These are phyloP conservation scores for Lampropteryx suffumata DNA, from an alignment of 2,888 invertebrate species.

Conservation along the genomic window DNA sequence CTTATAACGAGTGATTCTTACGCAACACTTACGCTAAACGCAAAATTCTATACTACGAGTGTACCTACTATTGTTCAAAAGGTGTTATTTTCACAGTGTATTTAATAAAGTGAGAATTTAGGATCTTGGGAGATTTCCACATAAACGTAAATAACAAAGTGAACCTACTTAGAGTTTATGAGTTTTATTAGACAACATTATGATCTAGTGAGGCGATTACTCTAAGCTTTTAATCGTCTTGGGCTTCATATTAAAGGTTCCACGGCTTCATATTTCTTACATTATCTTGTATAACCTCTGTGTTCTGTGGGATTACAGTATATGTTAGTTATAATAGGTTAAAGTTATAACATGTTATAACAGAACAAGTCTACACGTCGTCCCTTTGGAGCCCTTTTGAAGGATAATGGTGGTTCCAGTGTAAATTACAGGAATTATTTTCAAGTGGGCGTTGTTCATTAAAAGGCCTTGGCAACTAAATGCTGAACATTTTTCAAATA, in stretches of 20 bases:
- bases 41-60: too few species aligned
- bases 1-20: too few species aligned
- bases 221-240: conserved; percentile 41
- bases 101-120: conserved; percentile 1
- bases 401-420: conserved; percentile 40
- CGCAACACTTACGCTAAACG: too few species aligned
- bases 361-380: conserved; percentile 35
- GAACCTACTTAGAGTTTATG: conserved; percentile 30
- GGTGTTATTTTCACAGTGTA: too few species aligned
- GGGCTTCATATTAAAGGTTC: conserved; percentile 41
- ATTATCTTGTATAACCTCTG: conserved; percentile 36
- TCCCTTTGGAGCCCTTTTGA: conserved; percentile 37
- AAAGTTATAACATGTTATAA: conserved; percentile 40
- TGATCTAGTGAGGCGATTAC: conserved; percentile 40
- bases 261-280: conserved; percentile 44
- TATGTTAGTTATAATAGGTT: conserved; percentile 26
- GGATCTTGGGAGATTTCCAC: conserved; percentile 10
- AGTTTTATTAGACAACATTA: conserved; percentile 37
- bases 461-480: conserved; percentile 16
- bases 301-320: conserved; percentile 23
- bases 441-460: conserved; percentile 39
- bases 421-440: conserved; percentile 46
- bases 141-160: conserved; percentile 27
- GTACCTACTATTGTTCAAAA: too few species aligned
- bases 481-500: conserved; percentile 23